A percentile compares a stretch with the other conserved stretches of the same genome.
Conservation (phyloP, 2,113 vertebrate genomes). For the Pitta sordida region DNA sequence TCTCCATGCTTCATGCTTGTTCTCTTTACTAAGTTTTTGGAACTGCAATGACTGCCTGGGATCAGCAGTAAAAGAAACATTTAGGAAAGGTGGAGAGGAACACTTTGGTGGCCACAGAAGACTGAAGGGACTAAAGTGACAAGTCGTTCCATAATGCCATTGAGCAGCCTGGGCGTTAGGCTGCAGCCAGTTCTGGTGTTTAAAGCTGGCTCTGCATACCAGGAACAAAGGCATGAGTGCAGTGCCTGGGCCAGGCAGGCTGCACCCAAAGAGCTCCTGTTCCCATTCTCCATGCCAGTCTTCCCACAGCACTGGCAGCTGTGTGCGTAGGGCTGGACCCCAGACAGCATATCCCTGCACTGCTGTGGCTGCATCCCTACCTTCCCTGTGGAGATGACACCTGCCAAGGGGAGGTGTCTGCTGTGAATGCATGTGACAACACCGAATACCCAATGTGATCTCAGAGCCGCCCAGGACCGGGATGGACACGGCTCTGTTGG, state of each 20-base stretch:
- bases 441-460: neutral
- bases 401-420: neutral
- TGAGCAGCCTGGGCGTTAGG: neutral
- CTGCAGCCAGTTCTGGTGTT: neutral
- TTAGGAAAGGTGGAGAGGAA: neutral
- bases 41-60: neutral
- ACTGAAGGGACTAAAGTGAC: neutral
- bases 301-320: neutral
- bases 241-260: neutral
- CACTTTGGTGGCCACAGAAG: neutral
- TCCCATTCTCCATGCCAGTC: neutral
- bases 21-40: neutral
- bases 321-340: neutral
- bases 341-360: rapidly evolving
- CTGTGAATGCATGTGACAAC: neutral
- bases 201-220: neutral
- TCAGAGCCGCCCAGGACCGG: neutral
- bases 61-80: neutral
- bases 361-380: neutral
- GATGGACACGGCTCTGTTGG: neutral
- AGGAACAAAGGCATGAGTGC: rapidly evolving
- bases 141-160: neutral
- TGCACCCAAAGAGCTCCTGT: neutral
- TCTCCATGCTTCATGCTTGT: neutral
- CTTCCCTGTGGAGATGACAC: neutral